phyloP scores from a whole-genome alignment of 2,888 invertebrate species.

The Tachystola acroxantha region DNA sequence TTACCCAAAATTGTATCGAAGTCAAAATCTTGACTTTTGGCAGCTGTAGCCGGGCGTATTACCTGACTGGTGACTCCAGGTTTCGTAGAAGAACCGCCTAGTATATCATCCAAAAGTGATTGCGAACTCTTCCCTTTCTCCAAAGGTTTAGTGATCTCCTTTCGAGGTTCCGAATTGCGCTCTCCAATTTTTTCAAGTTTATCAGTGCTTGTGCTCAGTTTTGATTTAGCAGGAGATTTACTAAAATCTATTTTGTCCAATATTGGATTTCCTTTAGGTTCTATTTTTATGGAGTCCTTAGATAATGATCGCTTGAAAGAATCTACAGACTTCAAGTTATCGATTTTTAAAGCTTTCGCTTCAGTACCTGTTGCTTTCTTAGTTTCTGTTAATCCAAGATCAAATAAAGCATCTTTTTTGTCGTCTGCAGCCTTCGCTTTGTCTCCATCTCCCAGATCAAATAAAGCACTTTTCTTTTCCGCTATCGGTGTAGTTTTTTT shows the following conservation, averaged over 20 bases:
- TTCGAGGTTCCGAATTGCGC: slow-evolving; percentile 32
- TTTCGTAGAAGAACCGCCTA: slow-evolving; percentile 65
- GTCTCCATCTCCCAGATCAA: slow-evolving; percentile 42
- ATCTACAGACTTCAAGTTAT: slow-evolving; percentile 29
- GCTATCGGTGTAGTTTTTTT: slow-evolving; percentile 42
- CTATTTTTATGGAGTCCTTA: slow-evolving; percentile 42
- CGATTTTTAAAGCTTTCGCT: slow-evolving; percentile 33
- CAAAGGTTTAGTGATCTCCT: slow-evolving; percentile 35
- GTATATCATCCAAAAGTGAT: slow-evolving; percentile 73
- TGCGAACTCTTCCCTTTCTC: slow-evolving; percentile 63
- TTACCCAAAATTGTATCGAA: slow-evolving; percentile 54
- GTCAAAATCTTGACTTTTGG: slow-evolving; percentile 54
- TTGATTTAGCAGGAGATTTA: slow-evolving; percentile 50
- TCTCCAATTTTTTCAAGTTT: slow-evolving; percentile 51
- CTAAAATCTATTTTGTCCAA: slow-evolving; percentile 21
- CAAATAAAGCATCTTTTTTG: slow-evolving; percentile 35
- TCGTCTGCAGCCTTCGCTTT: slow-evolving; percentile 27
- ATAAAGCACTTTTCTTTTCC: slow-evolving; percentile 58
- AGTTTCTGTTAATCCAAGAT: slow-evolving; percentile 31
- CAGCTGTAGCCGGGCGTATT: slow-evolving; percentile 33
- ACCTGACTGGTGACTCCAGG: slow-evolving; percentile 25
- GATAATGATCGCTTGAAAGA: slow-evolving; percentile 39
- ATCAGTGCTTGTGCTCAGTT: slow-evolving; percentile 39
- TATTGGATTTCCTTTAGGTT: slow-evolving; percentile 18
- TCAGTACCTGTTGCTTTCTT: slow-evolving; percentile 28